Base-by-base conservation (phyloP, 2,797 vertebrate species). In the Okamejei kenojei region DNA sequence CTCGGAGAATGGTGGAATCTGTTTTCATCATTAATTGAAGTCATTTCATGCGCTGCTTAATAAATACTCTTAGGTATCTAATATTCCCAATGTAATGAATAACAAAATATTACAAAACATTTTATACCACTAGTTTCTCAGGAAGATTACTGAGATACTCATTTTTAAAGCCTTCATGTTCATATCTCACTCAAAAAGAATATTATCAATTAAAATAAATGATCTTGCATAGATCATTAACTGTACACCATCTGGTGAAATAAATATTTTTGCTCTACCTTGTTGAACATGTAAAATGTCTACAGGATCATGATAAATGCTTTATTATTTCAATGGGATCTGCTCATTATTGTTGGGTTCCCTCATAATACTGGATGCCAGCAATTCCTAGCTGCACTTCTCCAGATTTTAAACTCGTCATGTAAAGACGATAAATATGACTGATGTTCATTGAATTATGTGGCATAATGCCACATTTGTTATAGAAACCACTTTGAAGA, bases 181-280 rank as follows among this genome's bases (percentile, higher is more conserved):
- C 84, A 68, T 88, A 19, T 35, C n/a, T n/a, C 61, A 35, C n/a
- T 21, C 13, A 32, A 19, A 4, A 9, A 15, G 61, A 88, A 88
- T 68, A 32, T 88, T 68, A 88, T 8, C 15, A 88, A 88, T 63
- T 21, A 19, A 68, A 21, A 61, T 68, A 88, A 88, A 78, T 93
- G 6, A 7, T 29, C 68, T 92, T 71, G 19, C 65, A 38, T 32
- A 35, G 65, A 76, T 45, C 71, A 76, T 92, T 38, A 45, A 17
- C 90, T 54, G 38, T 6, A 29, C 26, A 29, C 90, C 21, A 84
- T 84, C 45, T 7, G 38, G 10, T 74, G 23, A 76, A 74, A 76
- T n/a, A 92, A 76, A 92, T 76, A 92, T 92, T 45, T 92, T 26
- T 92, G 54, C 35, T 54, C 38, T 29, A 73, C 29, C 45, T 92